A percentile compares a stretch with the other conserved stretches of the same genome.
These are phyloP conservation scores for Spodoptera frugiperda DNA, from an alignment of 1,140 invertebrate genomes.

Conservation along the genomic window DNA sequence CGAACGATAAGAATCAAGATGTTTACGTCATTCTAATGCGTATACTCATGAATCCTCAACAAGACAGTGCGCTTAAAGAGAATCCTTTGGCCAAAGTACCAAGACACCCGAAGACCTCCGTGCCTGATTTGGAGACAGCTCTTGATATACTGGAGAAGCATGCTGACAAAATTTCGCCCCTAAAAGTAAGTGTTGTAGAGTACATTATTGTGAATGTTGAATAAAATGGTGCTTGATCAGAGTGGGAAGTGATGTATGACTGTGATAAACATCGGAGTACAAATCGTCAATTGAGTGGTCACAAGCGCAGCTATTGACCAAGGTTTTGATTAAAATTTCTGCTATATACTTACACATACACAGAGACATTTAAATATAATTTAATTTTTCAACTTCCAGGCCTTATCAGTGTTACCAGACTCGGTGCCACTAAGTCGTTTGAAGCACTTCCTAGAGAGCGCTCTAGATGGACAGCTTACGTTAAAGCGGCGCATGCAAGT, in stretches of 20 bases:
- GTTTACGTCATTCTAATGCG: conserved; percentile 90
- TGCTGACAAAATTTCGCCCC: conserved; percentile 93
- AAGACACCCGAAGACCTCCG: conserved; percentile 83
- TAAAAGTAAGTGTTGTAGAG: conserved; percentile 85
- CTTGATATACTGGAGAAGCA: conserved; percentile 93
- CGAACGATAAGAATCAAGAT: conserved; percentile 85
- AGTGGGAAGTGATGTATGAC: too few species aligned
- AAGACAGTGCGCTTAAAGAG: conserved; percentile 75
- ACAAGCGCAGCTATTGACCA: too few species aligned
- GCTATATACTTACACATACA: too few species aligned
- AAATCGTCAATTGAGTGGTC: neutral
- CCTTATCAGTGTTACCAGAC: conserved; percentile 91
- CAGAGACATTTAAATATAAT: neutral
- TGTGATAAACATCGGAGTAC: too few species aligned
- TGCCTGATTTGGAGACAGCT: conserved; percentile 92
- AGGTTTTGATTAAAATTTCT: too few species aligned
- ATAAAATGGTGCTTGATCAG: neutral
- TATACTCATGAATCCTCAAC: conserved; percentile 88
- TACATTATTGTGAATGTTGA: neutral
- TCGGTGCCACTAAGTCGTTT: conserved; percentile 91
- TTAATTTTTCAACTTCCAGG: conserved; percentile 77
- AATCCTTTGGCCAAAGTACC: conserved; percentile 70
- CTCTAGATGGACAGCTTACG: conserved; percentile 91
- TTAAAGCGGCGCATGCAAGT: conserved; percentile 91
- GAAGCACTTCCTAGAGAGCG: conserved; percentile 92